Conservation (phyloP, 2,113 vertebrate genomes). For the Datnioides undecimradiatus region DNA sequence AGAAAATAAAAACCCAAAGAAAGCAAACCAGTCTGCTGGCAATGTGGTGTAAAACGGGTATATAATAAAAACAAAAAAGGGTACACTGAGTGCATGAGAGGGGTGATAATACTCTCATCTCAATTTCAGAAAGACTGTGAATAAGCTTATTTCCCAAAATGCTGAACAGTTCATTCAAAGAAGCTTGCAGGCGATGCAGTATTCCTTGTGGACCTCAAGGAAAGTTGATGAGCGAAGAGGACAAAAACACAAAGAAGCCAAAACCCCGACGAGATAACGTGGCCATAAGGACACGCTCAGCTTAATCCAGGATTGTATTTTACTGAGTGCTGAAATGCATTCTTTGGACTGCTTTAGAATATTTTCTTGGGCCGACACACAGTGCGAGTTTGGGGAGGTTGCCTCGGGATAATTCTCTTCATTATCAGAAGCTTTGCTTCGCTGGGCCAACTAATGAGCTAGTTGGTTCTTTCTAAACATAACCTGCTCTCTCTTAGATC, state of each 20-base stretch:
- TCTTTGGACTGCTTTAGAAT: neutral
- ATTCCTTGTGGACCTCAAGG: neutral
- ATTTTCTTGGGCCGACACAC: neutral
- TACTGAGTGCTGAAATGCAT: neutral
- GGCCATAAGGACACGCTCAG: neutral
- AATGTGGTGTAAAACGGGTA: no score
- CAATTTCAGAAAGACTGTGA: neutral
- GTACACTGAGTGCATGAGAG: no score
- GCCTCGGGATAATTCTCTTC: neutral
- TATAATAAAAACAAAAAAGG: no score
- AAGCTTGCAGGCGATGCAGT: neutral
- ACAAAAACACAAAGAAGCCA: neutral
- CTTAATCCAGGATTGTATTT: slow-evolving; percentile 8
- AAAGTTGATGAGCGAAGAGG: neutral
- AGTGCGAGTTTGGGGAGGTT: neutral
- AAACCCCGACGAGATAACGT: neutral
- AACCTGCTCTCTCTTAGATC: neutral
- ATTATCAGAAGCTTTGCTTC: slow-evolving; percentile 20
- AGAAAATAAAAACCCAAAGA: no score
- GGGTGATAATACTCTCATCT: neutral
- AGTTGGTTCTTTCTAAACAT: slow-evolving; percentile 9
- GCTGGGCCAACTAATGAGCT: slow-evolving; percentile 27
- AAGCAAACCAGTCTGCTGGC: no score
- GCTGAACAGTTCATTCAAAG: neutral
- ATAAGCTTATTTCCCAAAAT: neutral